These are phyloP conservation scores for Cetoscarus ocellatus DNA, from an alignment of 2,797 vertebrate species.

Conservation along the genomic window DNA sequence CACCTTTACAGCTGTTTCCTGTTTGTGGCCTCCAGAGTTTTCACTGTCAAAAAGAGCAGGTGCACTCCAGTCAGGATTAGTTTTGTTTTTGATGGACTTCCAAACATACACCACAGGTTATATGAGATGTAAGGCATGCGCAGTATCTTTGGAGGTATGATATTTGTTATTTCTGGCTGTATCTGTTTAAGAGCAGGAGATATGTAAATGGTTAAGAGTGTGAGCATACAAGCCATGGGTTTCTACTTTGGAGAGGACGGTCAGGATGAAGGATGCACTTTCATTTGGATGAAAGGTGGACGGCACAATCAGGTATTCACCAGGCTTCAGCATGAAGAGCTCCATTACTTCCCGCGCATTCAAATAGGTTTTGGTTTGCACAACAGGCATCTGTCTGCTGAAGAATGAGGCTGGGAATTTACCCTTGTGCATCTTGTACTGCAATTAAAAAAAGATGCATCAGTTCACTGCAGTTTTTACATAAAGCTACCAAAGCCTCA, in stretches of 20 bases:
- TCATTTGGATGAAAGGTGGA: constrained; percentile 61
- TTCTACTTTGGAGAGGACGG: constrained; percentile 71
- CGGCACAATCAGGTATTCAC: constrained; percentile 79
- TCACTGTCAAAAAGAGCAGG: constrained; percentile 58
- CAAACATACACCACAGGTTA: too few relatives aligned
- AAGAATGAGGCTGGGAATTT: constrained; percentile 78
- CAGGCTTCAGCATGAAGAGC: constrained; percentile 64
- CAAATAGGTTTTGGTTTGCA: constrained; percentile 26
- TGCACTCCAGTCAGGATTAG: too few relatives aligned
- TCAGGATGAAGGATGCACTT: constrained; percentile 72
- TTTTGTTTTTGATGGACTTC: too few relatives aligned
- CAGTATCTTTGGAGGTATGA: too few relatives aligned
- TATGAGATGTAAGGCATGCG: too few relatives aligned
- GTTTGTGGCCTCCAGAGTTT: constrained; percentile 11
- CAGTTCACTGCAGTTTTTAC: background rate
- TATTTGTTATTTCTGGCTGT: too few relatives aligned
- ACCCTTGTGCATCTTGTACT: constrained; percentile 53
- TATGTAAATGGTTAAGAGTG: background rate
- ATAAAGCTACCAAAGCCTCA: background rate
- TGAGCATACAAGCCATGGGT: constrained; percentile 60
- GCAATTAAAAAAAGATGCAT: constrained; percentile 2
- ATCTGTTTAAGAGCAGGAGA: too few relatives aligned
- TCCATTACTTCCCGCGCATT: constrained; percentile 72
- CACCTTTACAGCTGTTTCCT: constrained; percentile 37
- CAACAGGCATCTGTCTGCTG: constrained; percentile 17